These are phyloP conservation scores for Sebastolobus altivelis DNA, from an alignment of 2,797 vertebrate species.

Conservation along the genomic window DNA sequence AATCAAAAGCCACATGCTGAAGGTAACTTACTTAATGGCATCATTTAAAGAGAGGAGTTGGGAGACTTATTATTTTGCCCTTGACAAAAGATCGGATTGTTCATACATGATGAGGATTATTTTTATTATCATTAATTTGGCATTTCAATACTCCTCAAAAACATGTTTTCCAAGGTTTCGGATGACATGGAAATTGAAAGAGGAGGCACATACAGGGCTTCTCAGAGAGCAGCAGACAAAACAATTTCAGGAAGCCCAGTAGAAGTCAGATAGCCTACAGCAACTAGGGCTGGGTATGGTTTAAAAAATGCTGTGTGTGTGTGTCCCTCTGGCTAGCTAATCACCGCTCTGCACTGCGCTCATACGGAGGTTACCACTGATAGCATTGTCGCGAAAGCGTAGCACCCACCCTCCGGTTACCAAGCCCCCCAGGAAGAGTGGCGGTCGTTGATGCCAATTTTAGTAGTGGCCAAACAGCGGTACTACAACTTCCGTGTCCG, in stretches of 20 bases:
- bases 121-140: background rate
- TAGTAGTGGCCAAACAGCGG: too few species aligned
- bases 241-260: background rate
- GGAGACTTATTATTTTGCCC: background rate
- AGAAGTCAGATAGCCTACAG: background rate
- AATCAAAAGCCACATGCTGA: slow-evolving; percentile 5
- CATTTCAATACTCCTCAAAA: background rate
- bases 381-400: too few species aligned
- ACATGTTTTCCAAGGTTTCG: background rate
- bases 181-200: background rate
- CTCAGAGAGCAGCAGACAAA: background rate
- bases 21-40: background rate
- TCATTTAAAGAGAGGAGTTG: background rate
- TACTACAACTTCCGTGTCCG: too few species aligned
- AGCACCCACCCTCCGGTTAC: too few species aligned
- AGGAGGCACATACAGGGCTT: background rate
- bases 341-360: too few species aligned
- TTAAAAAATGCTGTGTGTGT: too few species aligned
- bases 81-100: background rate
- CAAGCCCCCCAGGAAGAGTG: too few species aligned
- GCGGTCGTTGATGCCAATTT: too few species aligned
- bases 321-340: too few species aligned
- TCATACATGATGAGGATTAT: background rate
- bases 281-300: background rate
- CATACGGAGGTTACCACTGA: too few species aligned